Base-by-base conservation (phyloP, 2,888 invertebrate species). In the Mythimna ferrago region DNA sequence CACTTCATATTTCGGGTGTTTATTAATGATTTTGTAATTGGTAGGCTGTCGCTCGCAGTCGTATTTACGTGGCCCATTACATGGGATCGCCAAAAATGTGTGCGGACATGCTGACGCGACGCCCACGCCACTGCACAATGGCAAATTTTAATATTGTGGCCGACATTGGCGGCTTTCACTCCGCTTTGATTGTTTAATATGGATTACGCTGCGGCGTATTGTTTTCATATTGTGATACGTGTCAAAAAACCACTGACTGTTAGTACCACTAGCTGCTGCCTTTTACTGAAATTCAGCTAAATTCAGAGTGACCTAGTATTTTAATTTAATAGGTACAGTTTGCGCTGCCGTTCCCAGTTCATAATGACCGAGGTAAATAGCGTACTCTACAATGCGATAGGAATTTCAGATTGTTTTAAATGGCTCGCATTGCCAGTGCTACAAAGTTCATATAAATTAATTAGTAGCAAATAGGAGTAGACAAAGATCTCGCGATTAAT, bases 1-100 rank as follows among this genome's bases (percentile, higher is more conserved):
- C 93, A 93, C 93, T 93, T 92, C 93, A 93, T 93, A 93, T 93
- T 88, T 92, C 91, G 85, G 79, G 88, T 90, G 91, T 92, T 92
- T 93, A 94, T 94, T 93, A 94, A 95, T 94, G 92, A 93, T 93
- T 93, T 92, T 92, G 91, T 94, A 93, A 94, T 94, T 93, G 93
- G 89, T 84, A 81, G 86, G 87, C 90, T 92, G 94, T 92, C 92
- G 89, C 81, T 86, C 85, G 88, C 93, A 92, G 87, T 89, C 88
- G 86, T 89, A 89, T 91, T 91, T 88, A 88, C 88, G 87, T 87
- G 88, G 83, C 85, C 90, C 88, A 92, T 93, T 92, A 91, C 88
- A 71, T 69, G 71, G 58, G 57, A 78, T 76, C 80, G 76, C 76
- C 81, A 78, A 80, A 84, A 88, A 80, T 83, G 74, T 77, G 78